These are phyloP conservation scores for Nemoura dubitans DNA, from an alignment of 2,888 invertebrate genomes.

Conservation along the genomic window DNA sequence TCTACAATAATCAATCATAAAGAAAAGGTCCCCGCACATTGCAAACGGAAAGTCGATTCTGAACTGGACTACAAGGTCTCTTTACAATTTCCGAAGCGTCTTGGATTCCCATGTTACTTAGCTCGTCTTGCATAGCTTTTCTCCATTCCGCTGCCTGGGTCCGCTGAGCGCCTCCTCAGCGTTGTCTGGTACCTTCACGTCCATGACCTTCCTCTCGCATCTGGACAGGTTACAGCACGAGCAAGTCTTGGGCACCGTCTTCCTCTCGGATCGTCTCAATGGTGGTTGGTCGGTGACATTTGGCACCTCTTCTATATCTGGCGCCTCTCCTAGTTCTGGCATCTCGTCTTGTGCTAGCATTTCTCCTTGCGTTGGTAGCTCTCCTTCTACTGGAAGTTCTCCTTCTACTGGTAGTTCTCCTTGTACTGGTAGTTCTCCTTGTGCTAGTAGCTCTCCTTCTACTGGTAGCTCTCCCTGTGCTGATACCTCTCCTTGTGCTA, in stretches of 20 bases:
- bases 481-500: too few species aligned
- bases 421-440: not conserved
- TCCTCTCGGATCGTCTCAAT: slow-evolving; percentile 25
- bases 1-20: too few species aligned
- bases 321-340: not conserved
- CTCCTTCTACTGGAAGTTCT: not conserved
- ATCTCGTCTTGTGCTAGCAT: not conserved
- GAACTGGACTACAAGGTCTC: too few species aligned
- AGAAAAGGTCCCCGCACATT: too few species aligned
- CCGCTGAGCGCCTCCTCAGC: slow-evolving; percentile 40
- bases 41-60: too few species aligned
- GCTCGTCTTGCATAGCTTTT: slow-evolving; percentile 34
- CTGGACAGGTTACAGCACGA: slow-evolving; percentile 22
- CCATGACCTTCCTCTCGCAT: too few species aligned
- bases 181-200: slow-evolving; percentile 33
- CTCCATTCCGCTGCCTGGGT: slow-evolving; percentile 37
- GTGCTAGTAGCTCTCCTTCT: too few species aligned
- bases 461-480: too few species aligned
- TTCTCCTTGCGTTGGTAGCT: not conserved
- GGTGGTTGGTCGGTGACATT: not conserved
- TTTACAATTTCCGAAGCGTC: slow-evolving; percentile 35
- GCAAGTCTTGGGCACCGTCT: slow-evolving; percentile 28
- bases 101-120: slow-evolving; percentile 35
- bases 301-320: not conserved
- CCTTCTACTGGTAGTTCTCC: slow-evolving; percentile 5